Evolutionary conservation across 1,140 invertebrate species (phyloP), one percentile per base, ranked within the genome.

Genomic region (Diabrotica virgifera): DNA sequence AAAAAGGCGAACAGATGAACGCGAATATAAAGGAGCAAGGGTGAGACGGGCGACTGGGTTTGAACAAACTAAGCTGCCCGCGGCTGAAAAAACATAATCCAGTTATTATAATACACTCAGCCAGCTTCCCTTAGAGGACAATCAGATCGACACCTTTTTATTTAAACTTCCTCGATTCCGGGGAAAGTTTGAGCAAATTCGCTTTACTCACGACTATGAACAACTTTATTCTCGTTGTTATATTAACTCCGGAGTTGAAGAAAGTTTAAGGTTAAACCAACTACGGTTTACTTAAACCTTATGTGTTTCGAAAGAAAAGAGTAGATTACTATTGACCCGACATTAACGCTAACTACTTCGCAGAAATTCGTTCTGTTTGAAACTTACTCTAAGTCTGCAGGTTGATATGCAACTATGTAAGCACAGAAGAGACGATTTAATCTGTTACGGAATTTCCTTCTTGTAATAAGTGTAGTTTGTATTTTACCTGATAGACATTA

Each of bases 31-130:
- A 60, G 13, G 40, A 60, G 40, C 14, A 38, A 60, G 14, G 59
- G 40, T 51, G 38, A 59, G 37, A 37, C 57, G 57, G 36, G 13
- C n/a, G 10, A 7, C 59, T 38, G 46, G 14, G 59, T 57, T 53
- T 56, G 54, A 60, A 65, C 66, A 64, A 64, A 63, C 61, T 62
- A 60, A 38, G n/a, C 40, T 40, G 61, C 63, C 58, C 52, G 52
- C 57, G 51, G 68, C 54, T 24, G 56, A 66, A 24, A 63, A 66
- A 66, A 63, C 50, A 63, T 71, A 71, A 71, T 71, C 70, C 70
- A 62, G 70, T 71, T 71, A 71, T 71, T 71, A 69, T 71, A 71
- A 71, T 71, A 71, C 63, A 71, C 70, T 69, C 68, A 62, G 64
- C 64, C 64, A 58, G 57, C 53, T 64, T 63, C 58, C 63, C 55